These are phyloP conservation scores for Chironomus tepperi DNA, from an alignment of 1,140 invertebrate species.

Conservation along the genomic window DNA sequence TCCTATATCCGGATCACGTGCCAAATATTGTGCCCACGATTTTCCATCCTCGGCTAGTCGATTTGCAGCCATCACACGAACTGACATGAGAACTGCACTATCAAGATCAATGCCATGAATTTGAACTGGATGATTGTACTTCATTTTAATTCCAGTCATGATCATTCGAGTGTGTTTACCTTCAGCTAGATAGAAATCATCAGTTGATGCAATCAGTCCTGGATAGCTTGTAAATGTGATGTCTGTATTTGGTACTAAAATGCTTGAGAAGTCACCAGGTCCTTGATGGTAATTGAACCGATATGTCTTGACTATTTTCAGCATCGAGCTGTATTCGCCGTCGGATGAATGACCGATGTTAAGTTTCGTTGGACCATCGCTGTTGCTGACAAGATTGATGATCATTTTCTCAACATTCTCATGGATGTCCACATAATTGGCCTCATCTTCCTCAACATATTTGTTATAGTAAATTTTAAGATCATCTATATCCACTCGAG, in stretches of 20 bases:
- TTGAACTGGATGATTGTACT: slow-evolving; percentile 43
- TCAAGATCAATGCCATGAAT: slow-evolving; percentile 36
- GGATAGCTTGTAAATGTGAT: slow-evolving; percentile 84
- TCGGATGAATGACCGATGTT: slow-evolving; percentile 46
- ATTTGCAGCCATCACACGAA: slow-evolving; percentile 79
- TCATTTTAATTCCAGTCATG: slow-evolving; percentile 48
- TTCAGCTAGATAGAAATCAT: slow-evolving; percentile 71
- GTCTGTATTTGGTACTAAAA: slow-evolving; percentile 55
- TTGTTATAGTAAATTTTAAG: slow-evolving; percentile 39
- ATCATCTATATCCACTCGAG: slow-evolving; percentile 70
- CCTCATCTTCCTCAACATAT: slow-evolving; percentile 32
- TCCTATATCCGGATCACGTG: slow-evolving; percentile 67
- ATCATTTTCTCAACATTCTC: slow-evolving; percentile 39
- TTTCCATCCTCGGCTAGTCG: slow-evolving; percentile 60
- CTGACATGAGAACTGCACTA: slow-evolving; percentile 61
- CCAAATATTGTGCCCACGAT: slow-evolving; percentile 58
- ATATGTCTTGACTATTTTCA: slow-evolving; percentile 83
- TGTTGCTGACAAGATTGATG: slow-evolving; percentile 32
- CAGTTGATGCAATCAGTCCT: slow-evolving; percentile 73
- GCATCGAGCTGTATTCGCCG: slow-evolving; percentile 72
- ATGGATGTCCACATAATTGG: slow-evolving; percentile 38
- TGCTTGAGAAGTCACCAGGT: slow-evolving; percentile 35
- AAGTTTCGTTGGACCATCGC: slow-evolving; percentile 37
- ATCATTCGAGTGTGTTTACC: slow-evolving; percentile 46
- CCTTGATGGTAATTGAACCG: slow-evolving; percentile 63